phyloP scores from a whole-genome alignment of 2,797 vertebrate species.

The Lophura swinhoii region DNA sequence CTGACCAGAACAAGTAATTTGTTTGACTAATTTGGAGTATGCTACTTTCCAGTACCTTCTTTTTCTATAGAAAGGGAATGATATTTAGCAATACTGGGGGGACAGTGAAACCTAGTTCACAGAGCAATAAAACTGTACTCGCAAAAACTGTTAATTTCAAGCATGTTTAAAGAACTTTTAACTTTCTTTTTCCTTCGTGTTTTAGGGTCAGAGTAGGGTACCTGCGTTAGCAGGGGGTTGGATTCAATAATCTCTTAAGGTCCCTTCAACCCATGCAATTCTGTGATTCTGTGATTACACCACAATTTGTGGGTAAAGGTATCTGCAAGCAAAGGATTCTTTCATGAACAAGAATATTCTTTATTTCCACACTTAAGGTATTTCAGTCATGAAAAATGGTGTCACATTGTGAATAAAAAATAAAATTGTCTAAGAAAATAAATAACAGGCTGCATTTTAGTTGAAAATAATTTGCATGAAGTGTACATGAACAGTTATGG shows the following conservation, averaged over 20 bases:
- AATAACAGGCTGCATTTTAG: not conserved
- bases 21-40: not conserved
- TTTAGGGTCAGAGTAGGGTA: not conserved
- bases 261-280: too few species aligned
- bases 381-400: not conserved
- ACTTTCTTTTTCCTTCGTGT: rapidly evolving
- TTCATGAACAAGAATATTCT: not conserved
- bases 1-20: not conserved
- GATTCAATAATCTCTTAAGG: too few species aligned
- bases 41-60: not conserved
- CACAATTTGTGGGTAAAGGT: not conserved
- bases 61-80: not conserved
- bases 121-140: not conserved
- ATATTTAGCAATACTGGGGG: not conserved
- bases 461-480: conserved; percentile 3
- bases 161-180: not conserved
- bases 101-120: not conserved
- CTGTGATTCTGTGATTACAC: not conserved
- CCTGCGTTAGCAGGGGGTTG: too few species aligned
- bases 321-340: not conserved
- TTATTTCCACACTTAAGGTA: not conserved
- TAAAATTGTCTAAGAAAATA: not conserved
- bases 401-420: not conserved
- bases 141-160: not conserved
- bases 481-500: not conserved